These are phyloP conservation scores for Donacobius atricapilla DNA, from an alignment of 2,113 vertebrate genomes.

Conservation along the genomic window DNA sequence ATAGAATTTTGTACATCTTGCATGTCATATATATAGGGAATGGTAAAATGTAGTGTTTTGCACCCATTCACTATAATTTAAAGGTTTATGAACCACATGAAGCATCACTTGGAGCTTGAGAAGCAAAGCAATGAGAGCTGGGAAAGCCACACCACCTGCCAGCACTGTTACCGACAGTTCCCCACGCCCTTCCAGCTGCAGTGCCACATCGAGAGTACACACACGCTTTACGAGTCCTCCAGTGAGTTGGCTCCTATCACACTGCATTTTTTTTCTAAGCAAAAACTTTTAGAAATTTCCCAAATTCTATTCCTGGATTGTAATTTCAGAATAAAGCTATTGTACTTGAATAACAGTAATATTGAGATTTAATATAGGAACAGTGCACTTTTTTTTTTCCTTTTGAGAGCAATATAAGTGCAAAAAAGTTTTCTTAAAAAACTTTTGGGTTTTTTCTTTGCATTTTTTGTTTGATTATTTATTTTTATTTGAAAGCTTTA, in stretches of 20 bases:
- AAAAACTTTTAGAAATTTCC: neutral
- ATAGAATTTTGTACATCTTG: neutral
- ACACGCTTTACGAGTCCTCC: slow-evolving; percentile 90
- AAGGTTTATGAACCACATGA: slow-evolving; percentile 99
- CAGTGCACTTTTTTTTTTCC: neutral
- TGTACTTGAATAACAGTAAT: neutral
- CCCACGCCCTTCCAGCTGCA: slow-evolving; percentile 96
- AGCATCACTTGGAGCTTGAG: slow-evolving; percentile 96
- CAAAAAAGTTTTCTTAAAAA: neutral
- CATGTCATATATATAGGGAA: neutral
- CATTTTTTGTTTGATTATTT: neutral
- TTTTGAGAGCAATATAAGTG: neutral
- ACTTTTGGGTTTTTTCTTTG: rapidly evolving
- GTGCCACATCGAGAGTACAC: slow-evolving; percentile 97
- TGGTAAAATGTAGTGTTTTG: slow-evolving; percentile 4
- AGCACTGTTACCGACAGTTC: slow-evolving; percentile 97
- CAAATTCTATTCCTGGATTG: neutral
- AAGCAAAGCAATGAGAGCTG: slow-evolving; percentile 98
- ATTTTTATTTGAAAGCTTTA: neutral
- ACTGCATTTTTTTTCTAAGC: neutral
- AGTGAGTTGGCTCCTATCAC: slow-evolving; percentile 75
- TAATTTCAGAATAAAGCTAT: neutral
- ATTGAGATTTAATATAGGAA: neutral
- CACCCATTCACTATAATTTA: slow-evolving; percentile 19
- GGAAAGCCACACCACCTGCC: slow-evolving; percentile 98